Base-by-base conservation (phyloP, 2,888 invertebrate genomes). In the Esperia sulphurella region DNA sequence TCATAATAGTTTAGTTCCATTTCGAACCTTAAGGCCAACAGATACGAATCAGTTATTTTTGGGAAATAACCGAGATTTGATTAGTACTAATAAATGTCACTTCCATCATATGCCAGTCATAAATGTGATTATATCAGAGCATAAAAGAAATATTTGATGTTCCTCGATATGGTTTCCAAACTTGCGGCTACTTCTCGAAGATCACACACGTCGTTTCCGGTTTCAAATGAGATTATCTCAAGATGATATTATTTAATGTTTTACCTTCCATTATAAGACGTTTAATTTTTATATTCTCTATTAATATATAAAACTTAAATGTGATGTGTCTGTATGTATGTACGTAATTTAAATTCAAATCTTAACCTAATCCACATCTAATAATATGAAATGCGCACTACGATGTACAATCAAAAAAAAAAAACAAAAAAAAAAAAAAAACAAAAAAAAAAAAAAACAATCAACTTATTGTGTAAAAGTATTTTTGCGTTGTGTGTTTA, bases 141-240 rank as follows among this genome's bases (percentile, higher is more conserved):
- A 68, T 67, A 66, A 68, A 68, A 63, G 59, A 68, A 60, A 68
- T 75, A 68, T 63, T 67, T 63, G 61, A 59, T 57, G 61, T 58
- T 60, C 62, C 5, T 65, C 67, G 61, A 65, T 65, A 59, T 54
- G 54, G 59, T 59, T 52, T 53, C 52, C 54, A 58, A 58, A 54
- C 54, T 14, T 53, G 31, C 41, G 48, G 47, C 49, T 51, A 28
- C 41, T 48, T 50, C 12, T 49, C 29, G 46, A 42, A 55, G 80
- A 79, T 70, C 84, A 69, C 86, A 81, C 85, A 85, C 84, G 83
- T 65, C 30, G 86, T 69, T 83, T 83, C 82, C 79, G 81, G 74
- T 61, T 60, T 55, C 57, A 61, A 62, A 71, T 39, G 39, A 39
- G 9, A 39, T 39, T 21, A 45, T 45, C 45, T 2, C 5, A 21